phyloP scores from a whole-genome alignment of 2,113 vertebrate species.

The Meriones unguiculatus region DNA sequence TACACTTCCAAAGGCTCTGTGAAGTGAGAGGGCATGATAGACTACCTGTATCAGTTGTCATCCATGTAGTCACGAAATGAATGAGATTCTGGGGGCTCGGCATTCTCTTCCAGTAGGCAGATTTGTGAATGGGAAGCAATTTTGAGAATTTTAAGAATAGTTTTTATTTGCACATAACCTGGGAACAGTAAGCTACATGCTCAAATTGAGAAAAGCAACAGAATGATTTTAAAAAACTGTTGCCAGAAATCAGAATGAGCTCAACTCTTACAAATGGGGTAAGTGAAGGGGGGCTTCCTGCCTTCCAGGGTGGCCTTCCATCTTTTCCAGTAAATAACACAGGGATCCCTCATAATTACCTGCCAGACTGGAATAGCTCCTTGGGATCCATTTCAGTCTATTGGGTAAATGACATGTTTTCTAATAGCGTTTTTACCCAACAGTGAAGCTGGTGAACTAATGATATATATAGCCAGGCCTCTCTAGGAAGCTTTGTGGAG shows the following conservation, averaged over 20 bases:
- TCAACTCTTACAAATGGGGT: constrained; percentile 48
- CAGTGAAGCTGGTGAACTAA: constrained; percentile 84
- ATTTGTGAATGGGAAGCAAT: constrained; percentile 53
- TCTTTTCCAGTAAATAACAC: constrained; percentile 79
- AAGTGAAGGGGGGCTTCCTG: neutral
- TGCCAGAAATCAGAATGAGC: constrained; percentile 65
- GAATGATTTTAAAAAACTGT: neutral
- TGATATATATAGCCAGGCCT: constrained; percentile 80
- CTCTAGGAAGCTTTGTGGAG: constrained; percentile 77
- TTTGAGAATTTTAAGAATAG: constrained; percentile 51
- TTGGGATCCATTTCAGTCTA: constrained; percentile 74
- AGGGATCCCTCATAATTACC: constrained; percentile 68
- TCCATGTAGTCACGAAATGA: neutral
- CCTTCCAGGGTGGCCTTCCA: constrained; percentile 53
- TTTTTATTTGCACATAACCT: constrained; percentile 66
- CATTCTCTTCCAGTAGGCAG: neutral
- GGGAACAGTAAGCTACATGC: constrained; percentile 17
- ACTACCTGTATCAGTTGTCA: neutral
- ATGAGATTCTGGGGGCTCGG: constrained; percentile 21
- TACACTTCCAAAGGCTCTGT: neutral
- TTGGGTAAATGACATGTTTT: constrained; percentile 79
- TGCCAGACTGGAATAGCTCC: constrained; percentile 75
- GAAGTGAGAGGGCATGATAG: neutral
- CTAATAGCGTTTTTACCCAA: constrained; percentile 83
- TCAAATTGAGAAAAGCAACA: constrained; percentile 59